Percentiles rank a stretch among this genome's conserved stretches.
Evolutionary conservation across 2,797 vertebrate genomes (phyloP).

Genomic region (Hippopotamyrus pictus): DNA sequence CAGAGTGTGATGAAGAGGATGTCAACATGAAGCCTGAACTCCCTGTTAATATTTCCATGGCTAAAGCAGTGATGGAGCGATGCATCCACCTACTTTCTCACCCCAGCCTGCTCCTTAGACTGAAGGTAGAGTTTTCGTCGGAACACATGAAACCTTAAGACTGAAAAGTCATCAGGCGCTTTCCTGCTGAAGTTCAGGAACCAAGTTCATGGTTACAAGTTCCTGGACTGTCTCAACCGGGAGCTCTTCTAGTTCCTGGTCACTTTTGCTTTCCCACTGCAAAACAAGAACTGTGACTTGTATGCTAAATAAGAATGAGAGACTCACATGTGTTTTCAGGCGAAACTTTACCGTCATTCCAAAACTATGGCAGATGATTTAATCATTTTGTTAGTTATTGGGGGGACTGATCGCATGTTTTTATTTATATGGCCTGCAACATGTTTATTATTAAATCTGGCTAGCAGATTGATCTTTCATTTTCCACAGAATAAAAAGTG

Average conservation of each 20-base stretch:
- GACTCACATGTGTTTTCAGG: background rate
- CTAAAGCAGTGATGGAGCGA: conserved; percentile 78
- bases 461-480: background rate
- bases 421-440: background rate
- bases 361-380: background rate
- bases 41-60: conserved; percentile 68
- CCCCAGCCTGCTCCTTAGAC: conserved; percentile 63
- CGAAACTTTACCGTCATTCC: background rate
- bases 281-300: background rate
- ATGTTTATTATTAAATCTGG: background rate
- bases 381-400: background rate
- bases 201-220: background rate
- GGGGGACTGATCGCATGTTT: background rate
- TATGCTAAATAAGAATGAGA: background rate
- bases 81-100: conserved; percentile 81
- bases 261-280: background rate
- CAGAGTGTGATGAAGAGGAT: conserved; percentile 31
- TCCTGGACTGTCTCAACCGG: background rate
- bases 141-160: background rate
- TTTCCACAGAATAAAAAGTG: background rate
- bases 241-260: background rate
- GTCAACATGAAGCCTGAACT: conserved; percentile 59
- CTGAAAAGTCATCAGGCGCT: background rate
- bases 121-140: conserved; percentile 67
- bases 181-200: background rate